Percentiles rank a stretch among this genome's conserved stretches.
Conservation (phyloP, 2,797 vertebrate species). For the Potorous gilbertii region DNA sequence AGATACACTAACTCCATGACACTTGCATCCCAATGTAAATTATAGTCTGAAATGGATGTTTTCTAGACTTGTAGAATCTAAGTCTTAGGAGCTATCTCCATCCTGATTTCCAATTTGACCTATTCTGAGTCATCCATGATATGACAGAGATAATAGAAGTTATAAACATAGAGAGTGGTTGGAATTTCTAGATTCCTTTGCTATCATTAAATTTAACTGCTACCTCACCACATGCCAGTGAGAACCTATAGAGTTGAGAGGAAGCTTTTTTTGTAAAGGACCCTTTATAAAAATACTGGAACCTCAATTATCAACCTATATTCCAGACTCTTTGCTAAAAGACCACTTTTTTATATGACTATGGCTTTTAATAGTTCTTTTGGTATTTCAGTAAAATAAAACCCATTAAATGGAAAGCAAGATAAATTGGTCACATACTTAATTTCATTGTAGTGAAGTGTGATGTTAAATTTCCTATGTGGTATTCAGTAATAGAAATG, state of each 20-base stretch:
- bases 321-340: background rate
- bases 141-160: background rate
- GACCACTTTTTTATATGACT: background rate
- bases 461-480: background rate
- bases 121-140: background rate
- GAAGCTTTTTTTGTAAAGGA: background rate
- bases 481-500: background rate
- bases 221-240: background rate
- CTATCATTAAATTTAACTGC: background rate
- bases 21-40: background rate
- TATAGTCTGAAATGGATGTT: background rate
- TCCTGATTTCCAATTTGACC: background rate
- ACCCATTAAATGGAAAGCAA: background rate
- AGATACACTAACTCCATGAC: background rate
- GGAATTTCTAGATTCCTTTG: background rate
- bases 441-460: background rate
- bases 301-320: background rate
- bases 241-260: background rate
- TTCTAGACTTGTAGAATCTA: background rate
- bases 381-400: background rate
- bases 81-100: background rate
- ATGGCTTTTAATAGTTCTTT: background rate
- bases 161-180: background rate
- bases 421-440: background rate
- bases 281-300: too few species aligned